Evolutionary conservation across 1,140 invertebrate genomes (phyloP), one percentile per base, ranked within the genome.

Genomic region (Psix sp.): DNA sequence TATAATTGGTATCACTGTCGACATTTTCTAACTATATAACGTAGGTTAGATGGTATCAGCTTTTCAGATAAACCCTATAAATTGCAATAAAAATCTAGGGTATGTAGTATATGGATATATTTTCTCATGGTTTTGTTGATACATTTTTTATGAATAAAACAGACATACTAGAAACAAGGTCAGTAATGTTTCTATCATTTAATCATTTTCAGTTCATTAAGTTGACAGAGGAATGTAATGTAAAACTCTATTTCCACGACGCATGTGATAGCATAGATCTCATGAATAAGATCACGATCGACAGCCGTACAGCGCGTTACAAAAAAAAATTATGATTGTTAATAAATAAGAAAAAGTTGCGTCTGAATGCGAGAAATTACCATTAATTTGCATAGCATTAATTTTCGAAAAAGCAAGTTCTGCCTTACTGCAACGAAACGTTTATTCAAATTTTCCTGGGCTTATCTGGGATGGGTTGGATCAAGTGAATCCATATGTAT

Each of bases 401-500:
- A n/a, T 5, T 5, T 9, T 33, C 29, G 14, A 20, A 15, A 36
- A 31, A n/a, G n/a, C n/a, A 35, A 21, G 13, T 49, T 36, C 43
- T 24, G 20, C 39, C 14, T 43, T 29, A 36, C 4, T 33, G 5
- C 20, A 49, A 40, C 24, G 45, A 46, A 38, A 36, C 43, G 15
- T 16, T 49, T 52, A 63, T 35, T 63, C 20, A 26, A 31, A 29
- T 33, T 40, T 54, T n/a, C 33, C 13, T 29, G n/a, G n/a, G n/a
- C n/a, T 54, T 52, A 56, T 66, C 35, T 56, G 11, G 13, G 15
- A 11, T 3, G 17, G 60, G 72, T 67, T 68, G 35, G 18, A 36
- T 24, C 51, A 17, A 38, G 57, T 33, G 54, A 52, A 67, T 71
- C 66, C 74, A 72, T 80, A 78, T 76, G 74, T 80, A 81, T 81